Conservation (phyloP, 1,140 invertebrate genomes). For the Gonatopus flavifemur region DNA sequence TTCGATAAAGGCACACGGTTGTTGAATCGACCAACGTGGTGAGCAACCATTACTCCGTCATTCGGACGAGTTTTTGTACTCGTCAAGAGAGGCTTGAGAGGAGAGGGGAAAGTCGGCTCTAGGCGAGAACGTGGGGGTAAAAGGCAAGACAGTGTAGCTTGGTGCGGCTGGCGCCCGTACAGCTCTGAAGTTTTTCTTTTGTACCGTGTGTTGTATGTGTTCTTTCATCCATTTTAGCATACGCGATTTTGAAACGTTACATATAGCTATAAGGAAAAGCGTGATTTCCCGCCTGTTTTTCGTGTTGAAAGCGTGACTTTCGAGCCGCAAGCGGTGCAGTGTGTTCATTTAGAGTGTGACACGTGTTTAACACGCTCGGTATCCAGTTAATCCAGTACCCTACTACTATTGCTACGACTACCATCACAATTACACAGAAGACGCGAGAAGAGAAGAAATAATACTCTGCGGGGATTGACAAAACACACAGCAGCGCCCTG, state of each 20-base stretch:
- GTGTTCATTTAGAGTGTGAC: constrained; percentile 32
- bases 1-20: no score
- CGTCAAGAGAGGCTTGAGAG: no score
- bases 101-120: no score
- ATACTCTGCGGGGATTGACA: no score
- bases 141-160: constrained; percentile 17
- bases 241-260: neutral
- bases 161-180: constrained; percentile 26
- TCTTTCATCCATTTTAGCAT: constrained; percentile 11
- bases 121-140: constrained; percentile 22
- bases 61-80: no score
- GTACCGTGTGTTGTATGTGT: no score
- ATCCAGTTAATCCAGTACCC: no score
- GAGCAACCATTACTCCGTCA: constrained; percentile 34
- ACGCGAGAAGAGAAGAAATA: neutral
- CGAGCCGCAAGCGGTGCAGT: constrained; percentile 15
- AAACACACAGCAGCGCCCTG: no score
- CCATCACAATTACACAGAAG: no score
- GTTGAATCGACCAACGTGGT: constrained; percentile 23
- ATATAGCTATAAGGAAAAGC: neutral
- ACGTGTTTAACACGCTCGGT: constrained; percentile 19
- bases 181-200: constrained; percentile 17
- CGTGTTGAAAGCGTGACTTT: constrained; percentile 1
- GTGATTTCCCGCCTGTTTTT: constrained; percentile 6
- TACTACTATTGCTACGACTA: no score